Percentiles rank a stretch among this genome's conserved stretches.
These are phyloP conservation scores for Agapetus fuscipes DNA, from an alignment of 2,888 invertebrate genomes.

Conservation along the genomic window DNA sequence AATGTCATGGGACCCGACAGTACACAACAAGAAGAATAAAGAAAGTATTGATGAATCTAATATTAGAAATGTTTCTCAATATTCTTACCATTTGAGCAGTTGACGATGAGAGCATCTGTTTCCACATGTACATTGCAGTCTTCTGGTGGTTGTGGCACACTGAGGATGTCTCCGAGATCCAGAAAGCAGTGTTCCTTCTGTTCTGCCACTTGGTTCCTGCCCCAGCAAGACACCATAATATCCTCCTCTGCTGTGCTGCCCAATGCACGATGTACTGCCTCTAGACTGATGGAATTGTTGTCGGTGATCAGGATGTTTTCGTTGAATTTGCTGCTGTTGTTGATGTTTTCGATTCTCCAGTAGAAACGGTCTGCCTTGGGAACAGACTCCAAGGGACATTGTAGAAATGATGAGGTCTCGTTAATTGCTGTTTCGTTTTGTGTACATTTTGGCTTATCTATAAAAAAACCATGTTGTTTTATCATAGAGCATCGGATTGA, in stretches of 20 bases:
- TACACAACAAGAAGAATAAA: no score
- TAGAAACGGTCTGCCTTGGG: conserved; percentile 13
- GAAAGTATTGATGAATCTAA: no score
- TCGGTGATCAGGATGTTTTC: conserved; percentile 15
- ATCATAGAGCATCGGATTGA: no score
- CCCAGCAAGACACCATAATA: conserved; percentile 17
- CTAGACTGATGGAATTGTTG: conserved; percentile 9
- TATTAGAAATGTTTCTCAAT: no score
- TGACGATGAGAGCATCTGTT: conserved; percentile 11
- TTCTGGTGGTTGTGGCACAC: conserved; percentile 15
- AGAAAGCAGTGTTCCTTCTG: conserved; percentile 14
- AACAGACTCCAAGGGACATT: conserved; percentile 12
- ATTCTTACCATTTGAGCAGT: conserved; percentile 12
- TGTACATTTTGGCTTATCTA: conserved; percentile 17
- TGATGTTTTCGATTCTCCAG: conserved; percentile 18
- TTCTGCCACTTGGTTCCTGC: conserved; percentile 14
- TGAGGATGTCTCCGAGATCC: conserved; percentile 8
- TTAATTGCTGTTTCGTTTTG: conserved; percentile 4
- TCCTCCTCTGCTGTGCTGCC: conserved; percentile 10
- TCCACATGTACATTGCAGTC: conserved; percentile 13
- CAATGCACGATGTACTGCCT: conserved; percentile 8
- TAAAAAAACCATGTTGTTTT: conserved; percentile 5
- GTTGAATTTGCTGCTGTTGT: conserved; percentile 3
- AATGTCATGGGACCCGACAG: no score
- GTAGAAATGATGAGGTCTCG: no score